Conservation (phyloP, 1,140 invertebrate genomes). For the Patella vulgata region DNA sequence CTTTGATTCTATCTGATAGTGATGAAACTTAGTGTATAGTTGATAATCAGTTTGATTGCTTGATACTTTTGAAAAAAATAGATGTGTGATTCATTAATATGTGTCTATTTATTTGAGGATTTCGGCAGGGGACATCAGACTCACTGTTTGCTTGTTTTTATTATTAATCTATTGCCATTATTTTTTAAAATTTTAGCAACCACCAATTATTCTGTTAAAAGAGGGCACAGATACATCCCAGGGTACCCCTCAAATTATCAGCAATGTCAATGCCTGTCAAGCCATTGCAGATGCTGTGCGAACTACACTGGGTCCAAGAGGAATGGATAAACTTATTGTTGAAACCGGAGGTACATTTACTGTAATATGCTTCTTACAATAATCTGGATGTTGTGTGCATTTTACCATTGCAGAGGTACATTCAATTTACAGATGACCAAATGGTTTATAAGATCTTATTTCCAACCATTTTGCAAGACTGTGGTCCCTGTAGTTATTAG, state of each 20-base stretch:
- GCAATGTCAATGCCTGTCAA: constrained; percentile 99
- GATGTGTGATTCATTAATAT: no score
- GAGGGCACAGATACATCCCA: constrained; percentile 98
- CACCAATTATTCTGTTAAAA: constrained; percentile 96
- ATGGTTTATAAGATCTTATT: no score
- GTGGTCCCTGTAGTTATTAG: no score
- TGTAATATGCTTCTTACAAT: background rate
- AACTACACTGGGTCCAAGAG: constrained; percentile 96
- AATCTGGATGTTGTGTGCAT: background rate
- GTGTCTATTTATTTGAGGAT: no score
- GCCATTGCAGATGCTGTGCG: constrained; percentile 93
- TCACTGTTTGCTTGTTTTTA: no score
- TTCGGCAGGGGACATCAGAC: no score
- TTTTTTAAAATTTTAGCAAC: constrained; percentile 87
- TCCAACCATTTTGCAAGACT: no score
- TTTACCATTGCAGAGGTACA: background rate
- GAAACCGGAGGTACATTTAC: constrained; percentile 73
- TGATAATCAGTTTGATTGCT: no score
- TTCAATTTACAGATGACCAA: background rate
- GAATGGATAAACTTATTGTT: constrained; percentile 99
- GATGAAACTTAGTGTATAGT: no score
- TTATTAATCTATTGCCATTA: no score
- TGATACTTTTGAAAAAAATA: no score
- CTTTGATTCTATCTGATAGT: no score
- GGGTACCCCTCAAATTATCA: constrained; percentile 95